Percentiles rank a stretch among this genome's conserved stretches.
phyloP scores from a whole-genome alignment of 1,140 invertebrate genomes.

The Ylistrum balloti region DNA sequence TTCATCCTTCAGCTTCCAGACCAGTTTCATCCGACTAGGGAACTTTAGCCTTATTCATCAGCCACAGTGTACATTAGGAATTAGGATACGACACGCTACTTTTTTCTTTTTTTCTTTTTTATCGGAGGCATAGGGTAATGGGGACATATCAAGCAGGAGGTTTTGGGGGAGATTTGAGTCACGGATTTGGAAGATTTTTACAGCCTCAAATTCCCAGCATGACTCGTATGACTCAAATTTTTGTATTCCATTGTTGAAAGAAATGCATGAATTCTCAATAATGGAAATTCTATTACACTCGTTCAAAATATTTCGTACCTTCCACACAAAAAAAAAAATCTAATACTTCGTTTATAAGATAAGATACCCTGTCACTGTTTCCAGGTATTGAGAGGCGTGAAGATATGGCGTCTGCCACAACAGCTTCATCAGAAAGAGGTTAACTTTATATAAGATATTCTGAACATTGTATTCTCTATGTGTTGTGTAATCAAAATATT shows the following conservation, averaged over 20 bases:
- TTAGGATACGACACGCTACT: not conserved
- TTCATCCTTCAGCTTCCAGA: not conserved
- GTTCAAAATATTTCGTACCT: too few species aligned
- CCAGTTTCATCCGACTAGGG: not conserved
- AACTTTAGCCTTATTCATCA: not conserved
- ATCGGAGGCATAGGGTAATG: too few species aligned
- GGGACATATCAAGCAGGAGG: too few species aligned
- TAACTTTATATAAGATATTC: not conserved
- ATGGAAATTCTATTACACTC: not conserved
- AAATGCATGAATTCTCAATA: not conserved
- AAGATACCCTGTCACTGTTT: not conserved
- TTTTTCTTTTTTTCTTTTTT: too few species aligned
- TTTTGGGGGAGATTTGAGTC: not conserved
- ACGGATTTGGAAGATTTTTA: not conserved
- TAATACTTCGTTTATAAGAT: too few species aligned
- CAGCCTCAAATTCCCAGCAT: not conserved
- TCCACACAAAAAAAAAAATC: too few species aligned
- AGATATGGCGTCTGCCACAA: not conserved
- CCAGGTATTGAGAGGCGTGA: constrained; percentile 18
- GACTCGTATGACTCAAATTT: too few species aligned
- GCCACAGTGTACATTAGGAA: not conserved
- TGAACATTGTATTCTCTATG: not conserved
- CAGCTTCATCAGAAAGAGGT: constrained; percentile 20
- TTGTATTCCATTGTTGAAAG: not conserved
- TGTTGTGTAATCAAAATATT: not conserved